Evolutionary conservation across 2,797 vertebrate species (phyloP).

Genomic region (Oreortyx pictus): DNA sequence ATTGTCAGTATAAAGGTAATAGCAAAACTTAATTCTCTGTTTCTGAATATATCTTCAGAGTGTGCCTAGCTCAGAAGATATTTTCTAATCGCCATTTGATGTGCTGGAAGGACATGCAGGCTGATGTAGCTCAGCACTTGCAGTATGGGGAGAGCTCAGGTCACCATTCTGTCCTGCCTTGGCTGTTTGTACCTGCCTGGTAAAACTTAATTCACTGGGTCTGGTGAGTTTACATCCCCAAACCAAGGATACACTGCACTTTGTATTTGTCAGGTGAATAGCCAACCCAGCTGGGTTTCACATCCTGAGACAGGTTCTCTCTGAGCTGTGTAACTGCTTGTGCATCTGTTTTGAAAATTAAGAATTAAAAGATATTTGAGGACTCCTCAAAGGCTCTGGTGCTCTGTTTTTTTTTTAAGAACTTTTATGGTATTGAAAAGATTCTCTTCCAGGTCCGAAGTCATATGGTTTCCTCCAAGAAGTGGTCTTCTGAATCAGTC

Average conservation of each 20-base stretch:
- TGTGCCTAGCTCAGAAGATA: not conserved
- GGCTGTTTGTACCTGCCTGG: not conserved
- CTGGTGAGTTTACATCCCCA: not conserved
- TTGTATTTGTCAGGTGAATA: not conserved
- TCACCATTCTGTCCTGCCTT: not conserved
- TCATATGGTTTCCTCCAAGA: not conserved
- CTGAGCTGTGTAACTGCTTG: slow-evolving; percentile 14
- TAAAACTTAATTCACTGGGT: not conserved
- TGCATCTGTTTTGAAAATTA: slow-evolving; percentile 3
- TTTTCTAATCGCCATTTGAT: not conserved
- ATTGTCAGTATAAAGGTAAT: not conserved
- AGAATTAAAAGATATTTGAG: slow-evolving; percentile 69
- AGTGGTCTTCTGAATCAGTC: not conserved
- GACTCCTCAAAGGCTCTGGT: not conserved
- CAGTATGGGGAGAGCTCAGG: not conserved
- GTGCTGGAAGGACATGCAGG: not conserved
- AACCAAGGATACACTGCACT: not conserved
- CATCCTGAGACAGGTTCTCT: not conserved
- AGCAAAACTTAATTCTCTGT: not conserved
- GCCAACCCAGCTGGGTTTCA: not conserved
- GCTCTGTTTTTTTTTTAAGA: not conserved
- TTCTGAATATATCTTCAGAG: not conserved
- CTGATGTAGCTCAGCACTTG: not conserved
- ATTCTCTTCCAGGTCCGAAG: not conserved
- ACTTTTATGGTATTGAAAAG: not conserved